Base-by-base conservation (phyloP, 2,797 vertebrate genomes). In the Acrocephalus scirpaceus region DNA sequence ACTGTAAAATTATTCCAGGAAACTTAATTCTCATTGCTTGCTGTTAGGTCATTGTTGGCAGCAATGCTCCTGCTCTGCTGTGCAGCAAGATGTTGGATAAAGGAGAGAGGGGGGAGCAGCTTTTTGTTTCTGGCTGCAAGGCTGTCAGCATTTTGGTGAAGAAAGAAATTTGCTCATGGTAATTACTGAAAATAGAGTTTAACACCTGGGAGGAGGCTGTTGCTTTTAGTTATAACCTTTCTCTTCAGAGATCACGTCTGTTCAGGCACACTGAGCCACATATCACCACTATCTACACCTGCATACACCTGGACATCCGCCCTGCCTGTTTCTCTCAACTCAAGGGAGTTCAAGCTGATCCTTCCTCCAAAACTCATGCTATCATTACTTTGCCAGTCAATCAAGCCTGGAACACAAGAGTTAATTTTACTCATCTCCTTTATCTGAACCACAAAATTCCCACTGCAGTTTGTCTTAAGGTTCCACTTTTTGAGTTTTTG, bases 281-380 rank as follows among this genome's bases (percentile, higher is more conserved):
- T 42, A n/a, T 1, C 9, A 36, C 51, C 50, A n/a, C 57, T 32
- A 0, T 14, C 26, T 79, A 0, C 17, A 23, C 5, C 1, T 83
- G 60, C 60, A 30, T 15, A 14, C 38, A 61, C 27, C 32, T 89
- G 62, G 9, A 27, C 21, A 23, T 53, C 23, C 29, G 18, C 5
- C 6, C 22, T 66, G 29, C 9, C 6, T 30, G 29, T 67, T 86
- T 75, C 58, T 61, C n/a, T 75, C 19, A 50, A 1, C 27, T 84
- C 50, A 20, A 13, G 62, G 6, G 44, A 58, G 11, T 70, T 78
- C 74, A 51, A 66, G n/a, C 25, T 48, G 62, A 51, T 72, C 15
- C 75, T 81, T 79, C 17, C 29, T 80, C n/a, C 13, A 75, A 7
- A 86, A 60, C 14, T 78, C 3, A 1, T 26, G 10, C 16, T 34